Evolutionary conservation across 2,888 invertebrate genomes (phyloP).

Genomic region (Drosophila nr. fundita): DNA sequence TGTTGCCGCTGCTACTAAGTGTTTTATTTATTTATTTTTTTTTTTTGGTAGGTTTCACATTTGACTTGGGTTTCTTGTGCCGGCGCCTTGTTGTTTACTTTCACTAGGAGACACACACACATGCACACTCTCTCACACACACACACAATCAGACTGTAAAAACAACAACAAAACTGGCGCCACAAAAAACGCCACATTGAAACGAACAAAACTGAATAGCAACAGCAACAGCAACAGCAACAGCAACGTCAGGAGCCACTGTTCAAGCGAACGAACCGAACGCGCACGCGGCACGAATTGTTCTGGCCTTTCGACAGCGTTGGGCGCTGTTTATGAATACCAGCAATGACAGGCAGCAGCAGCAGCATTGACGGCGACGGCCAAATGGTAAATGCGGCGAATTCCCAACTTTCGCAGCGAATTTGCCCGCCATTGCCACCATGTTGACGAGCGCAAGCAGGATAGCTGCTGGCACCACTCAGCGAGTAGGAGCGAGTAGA

Average conservation of each 20-base stretch:
- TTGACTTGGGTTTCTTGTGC: conserved; percentile 34
- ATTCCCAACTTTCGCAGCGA: conserved; percentile 64
- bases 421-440: conserved; percentile 31
- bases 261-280: conserved; percentile 69
- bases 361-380: conserved; percentile 6
- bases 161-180: conserved; percentile 34
- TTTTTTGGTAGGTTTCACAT: conserved; percentile 19
- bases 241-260: conserved; percentile 13
- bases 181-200: conserved; percentile 18
- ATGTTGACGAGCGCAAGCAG: conserved; percentile 29
- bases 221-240: conserved; percentile 4
- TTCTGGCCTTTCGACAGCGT: conserved; percentile 61
- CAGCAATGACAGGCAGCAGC: conserved; percentile 14
- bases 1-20: conserved; percentile 16
- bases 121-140: background rate
- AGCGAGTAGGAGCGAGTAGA: conserved; percentile 11
- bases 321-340: conserved; percentile 62
- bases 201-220: conserved; percentile 18
- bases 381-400: conserved; percentile 50
- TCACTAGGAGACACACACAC: conserved; percentile 39
- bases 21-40: background rate
- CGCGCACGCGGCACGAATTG: conserved; percentile 76
- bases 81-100: conserved; percentile 72
- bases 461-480: conserved; percentile 4
- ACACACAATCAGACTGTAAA: background rate